Evolutionary conservation across 1,140 invertebrate species (phyloP), one percentile per base, ranked within the genome.

Genomic region (Papilio polytes): DNA sequence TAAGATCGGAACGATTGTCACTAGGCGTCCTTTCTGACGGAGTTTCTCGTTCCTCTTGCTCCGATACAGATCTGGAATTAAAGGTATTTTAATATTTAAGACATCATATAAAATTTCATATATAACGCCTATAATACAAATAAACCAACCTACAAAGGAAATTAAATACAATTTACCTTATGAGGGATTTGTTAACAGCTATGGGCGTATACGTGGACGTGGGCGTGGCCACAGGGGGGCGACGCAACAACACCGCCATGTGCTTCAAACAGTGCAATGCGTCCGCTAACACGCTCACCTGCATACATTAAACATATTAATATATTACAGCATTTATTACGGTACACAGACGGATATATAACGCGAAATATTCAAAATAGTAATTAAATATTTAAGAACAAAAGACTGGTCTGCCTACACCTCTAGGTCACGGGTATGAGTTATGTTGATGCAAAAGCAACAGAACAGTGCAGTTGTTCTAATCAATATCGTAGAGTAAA

Each of bases 181-280:
- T 70, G 44, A 81, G 81, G 0, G 84, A 81, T 3, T 51, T 53
- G 15, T 81, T 74, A 3, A 66, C 44, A n/a, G 44, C 78, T 22
- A n/a, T 18, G 13, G 36, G 53, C 53, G 72, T 66, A 22, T 82
- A 74, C 0, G 36, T 3, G n/a, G 73, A 20, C 4, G 66, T 20
- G 10, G 80, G 59, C 0, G 83, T 31, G 0, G 81, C 51, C 3
- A 78, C 22, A 0, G 78, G 74, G 0, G 76, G 31, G 0, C 86
- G 80, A 6, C 81, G 81, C 15, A 92, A 59, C 36, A 92, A 59
- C 22, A 78, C 81, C 12, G 85, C 9, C 7, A 92, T 82, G 70
- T 94, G 92, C 22, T 76, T 74, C 15, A 91, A 81, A 36, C 90
- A 88, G 72, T 94, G 92, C 22, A 91, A n/a, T 0, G 92, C 87